Percentiles rank a stretch among this genome's conserved stretches.
phyloP scores from a whole-genome alignment of 2,888 invertebrate species.

The Ichneumon xanthorius region DNA sequence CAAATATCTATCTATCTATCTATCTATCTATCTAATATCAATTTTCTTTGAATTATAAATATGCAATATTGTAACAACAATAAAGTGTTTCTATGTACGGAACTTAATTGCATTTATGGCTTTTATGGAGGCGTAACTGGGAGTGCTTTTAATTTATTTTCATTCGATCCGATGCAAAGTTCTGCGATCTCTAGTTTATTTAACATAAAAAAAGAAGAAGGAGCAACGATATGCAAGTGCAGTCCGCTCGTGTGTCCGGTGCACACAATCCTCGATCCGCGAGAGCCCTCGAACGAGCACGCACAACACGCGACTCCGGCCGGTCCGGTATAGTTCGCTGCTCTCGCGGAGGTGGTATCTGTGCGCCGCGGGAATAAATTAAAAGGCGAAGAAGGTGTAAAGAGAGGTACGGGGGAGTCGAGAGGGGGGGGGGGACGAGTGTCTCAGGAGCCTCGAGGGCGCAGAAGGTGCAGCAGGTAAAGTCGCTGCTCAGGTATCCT shows the following conservation, averaged over 20 bases:
- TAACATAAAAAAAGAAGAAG: not conserved
- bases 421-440: conserved; percentile 22
- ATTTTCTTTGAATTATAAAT: no score
- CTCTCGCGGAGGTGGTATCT: conserved; percentile 50
- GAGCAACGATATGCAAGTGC: conserved; percentile 4
- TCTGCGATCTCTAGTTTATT: no score
- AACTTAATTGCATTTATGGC: no score
- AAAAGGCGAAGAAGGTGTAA: conserved; percentile 61
- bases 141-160: no score
- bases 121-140: no score
- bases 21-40: no score
- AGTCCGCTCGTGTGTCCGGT: conserved; percentile 12
- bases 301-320: conserved; percentile 27
- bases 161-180: not conserved
- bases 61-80: no score
- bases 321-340: conserved; percentile 13
- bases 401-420: conserved; percentile 23
- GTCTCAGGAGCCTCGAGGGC: conserved; percentile 38
- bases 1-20: no score
- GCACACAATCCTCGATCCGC: conserved; percentile 35
- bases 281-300: conserved; percentile 48
- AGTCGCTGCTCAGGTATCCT: conserved; percentile 73
- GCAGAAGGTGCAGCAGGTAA: conserved; percentile 69
- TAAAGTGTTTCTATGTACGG: no score
- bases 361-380: conserved; percentile 67